Base-by-base conservation (phyloP, 92 coral and sea anemone species). In the Zoanthus gigantus region DNA sequence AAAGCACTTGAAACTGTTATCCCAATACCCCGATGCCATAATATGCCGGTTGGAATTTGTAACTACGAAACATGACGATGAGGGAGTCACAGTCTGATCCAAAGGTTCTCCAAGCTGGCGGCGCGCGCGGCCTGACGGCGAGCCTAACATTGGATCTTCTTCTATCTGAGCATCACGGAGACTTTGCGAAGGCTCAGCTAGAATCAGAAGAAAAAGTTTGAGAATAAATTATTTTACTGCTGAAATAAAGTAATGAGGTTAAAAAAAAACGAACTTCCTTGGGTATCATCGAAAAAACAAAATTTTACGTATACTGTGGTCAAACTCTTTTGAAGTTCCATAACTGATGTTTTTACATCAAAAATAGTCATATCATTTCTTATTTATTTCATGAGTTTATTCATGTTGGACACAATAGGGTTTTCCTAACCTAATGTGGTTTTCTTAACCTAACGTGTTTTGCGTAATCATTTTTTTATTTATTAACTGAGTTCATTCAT, bases 21-120 rank as follows among this genome's bases (percentile, higher is more conserved):
- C 99, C 99, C 99, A 97, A 92, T 97, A 97, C 8, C 99, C 99
- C 58, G 97, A 95, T 58, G 98, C 99, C 94, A 97, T 94, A 34
- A 97, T 97, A 47, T 91, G 86, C 63, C 96, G 94, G 86, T 97
- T 97, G 83, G 96, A 95, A 74, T 85, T 90, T 46, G 99, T 97
- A 9, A 97, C 99, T 45, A 90, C 95, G 23, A 97, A 97, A 74
- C 98, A 97, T 29, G 98, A 94, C 34, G 98, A 95, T 58, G 90
- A 88, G 9, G 99, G 99, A 11, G 98, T 95, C 42, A 97, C 98
- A 30, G 97, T 90, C 91, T 97, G 99, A 90, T 97, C 99, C 82
- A 97, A 76, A 0, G 99, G 99, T 78, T 97, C 99, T 47, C 99
- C 99, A 56, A 97, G 94, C 84, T 94, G 99, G 66, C 99, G 98